phyloP scores from a whole-genome alignment of 2,888 invertebrate species.

The Neoascia interrupta region DNA sequence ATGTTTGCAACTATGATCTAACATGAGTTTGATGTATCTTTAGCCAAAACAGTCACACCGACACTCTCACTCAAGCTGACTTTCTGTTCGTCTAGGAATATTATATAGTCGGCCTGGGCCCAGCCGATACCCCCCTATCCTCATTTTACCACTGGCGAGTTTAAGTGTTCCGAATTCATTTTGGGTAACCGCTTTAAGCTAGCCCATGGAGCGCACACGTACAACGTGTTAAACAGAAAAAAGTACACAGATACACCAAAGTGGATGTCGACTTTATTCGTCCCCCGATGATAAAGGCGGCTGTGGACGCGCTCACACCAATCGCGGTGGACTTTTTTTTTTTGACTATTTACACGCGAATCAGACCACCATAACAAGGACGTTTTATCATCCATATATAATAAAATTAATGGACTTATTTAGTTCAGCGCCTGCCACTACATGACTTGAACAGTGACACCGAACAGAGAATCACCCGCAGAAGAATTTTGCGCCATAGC shows the following conservation, averaged over 20 bases:
- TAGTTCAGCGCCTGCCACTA: conserved; percentile 71
- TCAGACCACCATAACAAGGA: conserved; percentile 72
- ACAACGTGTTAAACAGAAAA: conserved; percentile 76
- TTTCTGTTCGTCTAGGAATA: conserved; percentile 44
- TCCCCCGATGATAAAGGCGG: conserved; percentile 62
- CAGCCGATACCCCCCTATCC: background rate
- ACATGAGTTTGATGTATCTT: conserved; percentile 70
- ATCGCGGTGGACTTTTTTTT: conserved; percentile 52
- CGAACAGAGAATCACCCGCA: conserved; percentile 51
- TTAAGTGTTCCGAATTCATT: conserved; percentile 72
- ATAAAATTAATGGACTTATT: conserved; percentile 79
- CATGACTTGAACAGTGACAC: conserved; percentile 72
- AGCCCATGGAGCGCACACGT: conserved; percentile 72
- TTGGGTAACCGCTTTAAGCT: conserved; percentile 62
- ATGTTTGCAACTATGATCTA: conserved; percentile 69
- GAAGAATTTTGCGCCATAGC: conserved; percentile 43
- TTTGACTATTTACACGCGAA: conserved; percentile 66
- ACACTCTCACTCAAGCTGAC: conserved; percentile 48
- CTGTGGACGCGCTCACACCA: conserved; percentile 25
- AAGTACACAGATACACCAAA: conserved; percentile 70
- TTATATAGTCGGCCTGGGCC: conserved; percentile 33
- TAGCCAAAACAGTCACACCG: conserved; percentile 65
- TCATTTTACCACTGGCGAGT: conserved; percentile 47
- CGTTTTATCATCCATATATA: conserved; percentile 77
- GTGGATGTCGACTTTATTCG: conserved; percentile 66